Conservation (phyloP, 2,888 invertebrate species). For the Athalia rosae region DNA sequence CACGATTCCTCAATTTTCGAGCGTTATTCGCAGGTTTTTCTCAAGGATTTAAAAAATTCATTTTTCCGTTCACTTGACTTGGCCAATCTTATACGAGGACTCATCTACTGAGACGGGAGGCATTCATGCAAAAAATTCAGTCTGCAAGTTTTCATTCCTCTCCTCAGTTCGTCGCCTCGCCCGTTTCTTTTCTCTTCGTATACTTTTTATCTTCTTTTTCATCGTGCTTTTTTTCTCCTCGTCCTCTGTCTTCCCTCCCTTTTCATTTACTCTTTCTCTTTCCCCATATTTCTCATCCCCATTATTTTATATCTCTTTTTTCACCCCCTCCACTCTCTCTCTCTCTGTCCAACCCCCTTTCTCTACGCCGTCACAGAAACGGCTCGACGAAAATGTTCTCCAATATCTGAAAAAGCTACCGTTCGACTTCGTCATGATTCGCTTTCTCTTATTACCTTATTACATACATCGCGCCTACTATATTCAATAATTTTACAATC, state of each 20-base stretch:
- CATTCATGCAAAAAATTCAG: conserved; percentile 40
- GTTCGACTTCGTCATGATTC: conserved; percentile 26
- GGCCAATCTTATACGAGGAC: conserved; percentile 31
- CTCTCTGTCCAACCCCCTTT: conserved; percentile 41
- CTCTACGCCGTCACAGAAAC: conserved; percentile 5
- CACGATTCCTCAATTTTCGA: neutral
- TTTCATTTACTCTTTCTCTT: neutral
- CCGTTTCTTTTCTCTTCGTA: conserved; percentile 26
- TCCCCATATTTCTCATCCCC: conserved; percentile 44
- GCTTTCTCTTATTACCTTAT: neutral
- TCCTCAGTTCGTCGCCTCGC: conserved; percentile 35
- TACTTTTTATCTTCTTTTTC: conserved; percentile 28
- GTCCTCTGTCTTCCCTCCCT: neutral
- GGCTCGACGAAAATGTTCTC: conserved; percentile 47
- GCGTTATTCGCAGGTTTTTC: neutral
- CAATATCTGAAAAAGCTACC: conserved; percentile 32
- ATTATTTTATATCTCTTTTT: conserved; percentile 39
- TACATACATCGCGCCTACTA: too few relatives aligned
- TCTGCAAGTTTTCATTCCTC: conserved; percentile 46
- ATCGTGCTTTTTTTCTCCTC: conserved; percentile 5
- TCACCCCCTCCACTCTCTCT: conserved; percentile 12
- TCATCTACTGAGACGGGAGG: conserved; percentile 40
- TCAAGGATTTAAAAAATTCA: conserved; percentile 37
- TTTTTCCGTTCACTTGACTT: conserved; percentile 9
- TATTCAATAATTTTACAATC: too few relatives aligned